phyloP scores from a whole-genome alignment of 2,888 invertebrate genomes.

The Eucera pruinosa region DNA sequence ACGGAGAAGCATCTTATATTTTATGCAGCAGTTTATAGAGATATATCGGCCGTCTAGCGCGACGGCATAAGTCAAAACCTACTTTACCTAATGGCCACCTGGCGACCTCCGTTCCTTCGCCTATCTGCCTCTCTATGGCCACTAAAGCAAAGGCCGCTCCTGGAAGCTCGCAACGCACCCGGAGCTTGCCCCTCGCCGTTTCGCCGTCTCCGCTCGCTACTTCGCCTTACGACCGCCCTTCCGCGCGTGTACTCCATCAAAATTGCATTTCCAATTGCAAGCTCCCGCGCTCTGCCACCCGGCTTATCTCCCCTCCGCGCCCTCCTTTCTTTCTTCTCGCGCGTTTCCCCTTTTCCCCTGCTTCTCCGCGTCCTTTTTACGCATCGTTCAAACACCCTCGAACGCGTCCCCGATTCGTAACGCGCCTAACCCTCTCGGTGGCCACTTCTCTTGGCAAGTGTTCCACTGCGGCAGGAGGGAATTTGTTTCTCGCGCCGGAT shows the following conservation, averaged over 20 bases:
- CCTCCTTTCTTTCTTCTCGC: conserved; percentile 35
- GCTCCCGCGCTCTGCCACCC: conserved; percentile 53
- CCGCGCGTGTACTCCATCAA: conserved; percentile 72
- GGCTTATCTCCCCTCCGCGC: conserved; percentile 2
- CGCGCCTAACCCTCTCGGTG: not conserved
- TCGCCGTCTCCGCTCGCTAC: conserved; percentile 34
- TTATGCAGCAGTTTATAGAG: conserved; percentile 80
- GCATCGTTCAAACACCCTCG: conserved; percentile 35
- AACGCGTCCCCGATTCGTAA: not conserved
- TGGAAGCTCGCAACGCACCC: conserved; percentile 50
- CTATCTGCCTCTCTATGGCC: conserved; percentile 39
- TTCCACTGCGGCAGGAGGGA: not conserved
- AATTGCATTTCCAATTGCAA: conserved; percentile 77
- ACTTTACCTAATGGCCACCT: conserved; percentile 82
- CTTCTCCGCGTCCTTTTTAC: conserved; percentile 35
- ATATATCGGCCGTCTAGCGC: conserved; percentile 78
- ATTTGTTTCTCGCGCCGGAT: not conserved
- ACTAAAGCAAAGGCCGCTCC: conserved; percentile 57
- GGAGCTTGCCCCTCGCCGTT: conserved; percentile 22
- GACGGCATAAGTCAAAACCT: conserved; percentile 82
- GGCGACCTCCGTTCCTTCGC: conserved; percentile 65
- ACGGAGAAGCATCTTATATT: conserved; percentile 73
- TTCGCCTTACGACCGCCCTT: conserved; percentile 52
- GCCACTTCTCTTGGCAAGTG: too few species aligned
- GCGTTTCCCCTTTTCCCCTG: not conserved